Evolutionary conservation across 2,888 invertebrate species (phyloP).

Genomic region (Trichopoda pennipes): DNA sequence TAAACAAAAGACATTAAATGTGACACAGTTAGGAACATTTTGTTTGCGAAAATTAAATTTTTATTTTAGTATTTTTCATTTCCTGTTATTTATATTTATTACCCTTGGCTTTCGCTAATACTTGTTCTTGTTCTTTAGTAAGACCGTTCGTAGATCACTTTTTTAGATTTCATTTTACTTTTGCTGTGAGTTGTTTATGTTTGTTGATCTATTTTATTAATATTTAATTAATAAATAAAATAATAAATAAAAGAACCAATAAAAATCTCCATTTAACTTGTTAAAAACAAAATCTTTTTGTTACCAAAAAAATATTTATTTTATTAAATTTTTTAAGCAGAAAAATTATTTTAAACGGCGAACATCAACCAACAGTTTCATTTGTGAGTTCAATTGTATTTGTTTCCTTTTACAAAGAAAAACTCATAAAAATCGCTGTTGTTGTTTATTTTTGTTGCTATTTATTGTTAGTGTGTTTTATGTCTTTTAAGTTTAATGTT

Average conservation of each 20-base stretch:
- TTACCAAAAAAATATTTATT: constrained; percentile 1
- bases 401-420: constrained; percentile 60
- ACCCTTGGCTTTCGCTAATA: too few relatives aligned
- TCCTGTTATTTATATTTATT: too few relatives aligned
- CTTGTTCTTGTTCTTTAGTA: too few relatives aligned
- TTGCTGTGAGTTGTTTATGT: constrained; percentile 12
- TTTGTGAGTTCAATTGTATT: constrained; percentile 22
- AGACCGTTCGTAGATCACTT: too few relatives aligned
- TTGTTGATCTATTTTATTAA: constrained; percentile 32
- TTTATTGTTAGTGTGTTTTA: constrained; percentile 11
- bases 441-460: constrained; percentile 41
- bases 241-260: constrained; percentile 46
- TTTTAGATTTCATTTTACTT: not conserved
- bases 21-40: too few relatives aligned
- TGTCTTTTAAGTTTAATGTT: constrained; percentile 34
- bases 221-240: constrained; percentile 45
- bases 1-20: too few relatives aligned
- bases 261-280: constrained; percentile 65
- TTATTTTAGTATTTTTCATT: too few relatives aligned
- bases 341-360: constrained; percentile 46
- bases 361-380: constrained; percentile 56
- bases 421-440: constrained; percentile 52
- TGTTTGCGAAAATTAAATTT: too few relatives aligned
- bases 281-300: constrained; percentile 61
- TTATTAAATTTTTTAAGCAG: constrained; percentile 36